These are phyloP conservation scores for Natator depressus DNA, from an alignment of 2,113 vertebrate genomes.

Conservation along the genomic window DNA sequence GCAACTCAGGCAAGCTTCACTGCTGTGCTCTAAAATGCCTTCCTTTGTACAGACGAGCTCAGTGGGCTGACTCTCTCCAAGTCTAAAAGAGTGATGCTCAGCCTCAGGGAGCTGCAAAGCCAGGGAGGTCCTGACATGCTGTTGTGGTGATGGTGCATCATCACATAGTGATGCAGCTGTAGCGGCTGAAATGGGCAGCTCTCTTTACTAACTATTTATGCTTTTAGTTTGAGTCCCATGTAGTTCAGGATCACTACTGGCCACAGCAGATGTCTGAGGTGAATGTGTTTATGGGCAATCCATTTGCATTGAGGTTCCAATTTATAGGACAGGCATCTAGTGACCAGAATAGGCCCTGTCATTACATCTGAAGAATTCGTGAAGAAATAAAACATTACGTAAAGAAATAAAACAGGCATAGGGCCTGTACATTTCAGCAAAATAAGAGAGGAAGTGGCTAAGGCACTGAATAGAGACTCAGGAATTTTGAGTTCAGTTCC, in stretches of 20 bases:
- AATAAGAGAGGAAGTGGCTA: neutral
- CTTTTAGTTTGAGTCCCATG: neutral
- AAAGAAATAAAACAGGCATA: slow-evolving; percentile 15
- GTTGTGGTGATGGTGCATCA: neutral
- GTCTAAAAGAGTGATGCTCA: neutral
- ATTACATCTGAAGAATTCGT: slow-evolving; percentile 4
- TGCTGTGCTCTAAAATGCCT: neutral
- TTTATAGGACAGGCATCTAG: neutral
- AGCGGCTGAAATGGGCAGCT: accelerated
- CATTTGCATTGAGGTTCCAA: slow-evolving; percentile 33
- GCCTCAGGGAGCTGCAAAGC: neutral
- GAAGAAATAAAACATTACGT: neutral
- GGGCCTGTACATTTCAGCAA: slow-evolving; percentile 1
- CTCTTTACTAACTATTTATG: neutral
- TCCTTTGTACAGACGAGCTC: neutral
- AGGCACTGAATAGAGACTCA: neutral
- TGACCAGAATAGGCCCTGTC: slow-evolving; percentile 34
- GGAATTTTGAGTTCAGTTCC: neutral
- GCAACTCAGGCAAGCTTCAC: neutral
- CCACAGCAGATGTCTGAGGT: slow-evolving; percentile 24
- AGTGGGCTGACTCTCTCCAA: neutral
- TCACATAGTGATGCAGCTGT: accelerated
- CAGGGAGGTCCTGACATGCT: neutral
- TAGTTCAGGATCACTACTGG: slow-evolving; percentile 48
- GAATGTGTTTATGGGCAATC: slow-evolving; percentile 9